These are phyloP conservation scores for Lycophotia porphyrea DNA, from an alignment of 2,888 invertebrate species.

Conservation along the genomic window DNA sequence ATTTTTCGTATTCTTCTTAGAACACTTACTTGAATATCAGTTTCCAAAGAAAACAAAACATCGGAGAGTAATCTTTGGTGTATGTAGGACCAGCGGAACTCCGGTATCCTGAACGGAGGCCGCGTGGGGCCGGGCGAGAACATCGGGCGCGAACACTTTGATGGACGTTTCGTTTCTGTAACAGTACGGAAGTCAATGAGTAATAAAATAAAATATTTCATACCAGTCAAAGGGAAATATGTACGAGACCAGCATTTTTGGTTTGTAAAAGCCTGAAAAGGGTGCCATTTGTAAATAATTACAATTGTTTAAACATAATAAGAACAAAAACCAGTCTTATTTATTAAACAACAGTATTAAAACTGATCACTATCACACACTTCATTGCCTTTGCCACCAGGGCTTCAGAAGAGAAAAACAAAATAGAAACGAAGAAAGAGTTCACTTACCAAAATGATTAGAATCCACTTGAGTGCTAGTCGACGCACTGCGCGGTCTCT, in stretches of 20 bases:
- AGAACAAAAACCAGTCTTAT: neutral
- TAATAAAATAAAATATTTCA: neutral
- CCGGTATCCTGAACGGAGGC: constrained; percentile 99
- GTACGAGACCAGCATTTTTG: neutral
- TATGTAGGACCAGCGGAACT: constrained; percentile 99
- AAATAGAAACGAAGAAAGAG: neutral
- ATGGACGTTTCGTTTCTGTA: constrained; percentile 89
- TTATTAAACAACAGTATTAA: neutral
- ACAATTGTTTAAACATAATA: neutral
- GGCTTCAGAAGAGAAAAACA: neutral
- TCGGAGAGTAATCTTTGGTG: constrained; percentile 99
- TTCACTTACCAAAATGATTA: constrained; percentile 94
- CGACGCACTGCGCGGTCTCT: constrained; percentile 94
- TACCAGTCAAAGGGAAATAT: neutral
- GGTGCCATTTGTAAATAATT: neutral
- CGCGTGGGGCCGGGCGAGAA: constrained; percentile 98
- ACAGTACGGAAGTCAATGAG: constrained; percentile 17
- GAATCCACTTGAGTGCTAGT: constrained; percentile 96
- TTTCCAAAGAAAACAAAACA: constrained; percentile 98
- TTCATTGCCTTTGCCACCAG: neutral
- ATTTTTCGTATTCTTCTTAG: neutral
- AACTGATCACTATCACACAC: neutral
- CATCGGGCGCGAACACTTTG: constrained; percentile 95
- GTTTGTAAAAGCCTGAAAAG: neutral
- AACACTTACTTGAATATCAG: constrained; percentile 96